Evolutionary conservation across 2,888 invertebrate genomes (phyloP).

Genomic region (Cenopis cana): DNA sequence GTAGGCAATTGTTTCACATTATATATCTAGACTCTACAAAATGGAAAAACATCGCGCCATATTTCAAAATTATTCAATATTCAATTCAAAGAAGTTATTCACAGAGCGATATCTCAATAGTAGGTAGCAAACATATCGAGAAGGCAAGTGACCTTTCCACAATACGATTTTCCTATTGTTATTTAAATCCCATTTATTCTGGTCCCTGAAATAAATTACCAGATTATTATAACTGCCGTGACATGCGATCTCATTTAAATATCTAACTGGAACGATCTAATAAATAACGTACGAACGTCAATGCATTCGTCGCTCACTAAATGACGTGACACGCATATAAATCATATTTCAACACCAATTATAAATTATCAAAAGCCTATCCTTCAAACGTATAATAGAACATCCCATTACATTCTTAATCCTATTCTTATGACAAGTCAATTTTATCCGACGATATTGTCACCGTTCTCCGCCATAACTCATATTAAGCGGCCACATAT

Average conservation of each 20-base stretch:
- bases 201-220: constrained; percentile 64
- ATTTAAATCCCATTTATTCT: constrained; percentile 41
- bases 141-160: constrained; percentile 46
- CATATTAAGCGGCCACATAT: constrained; percentile 74
- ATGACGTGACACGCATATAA: constrained; percentile 69
- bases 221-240: constrained; percentile 60
- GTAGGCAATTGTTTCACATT: no score
- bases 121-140: constrained; percentile 48
- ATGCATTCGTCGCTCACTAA: constrained; percentile 50
- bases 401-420: constrained; percentile 74
- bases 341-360: constrained; percentile 78
- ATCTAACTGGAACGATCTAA: constrained; percentile 57
- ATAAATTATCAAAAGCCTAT: constrained; percentile 72
- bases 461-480: constrained; percentile 72
- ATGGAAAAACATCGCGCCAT: neutral
- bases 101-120: constrained; percentile 43
- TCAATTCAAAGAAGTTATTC: constrained; percentile 11
- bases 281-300: constrained; percentile 60
- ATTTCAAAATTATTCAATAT: neutral
- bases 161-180: constrained; percentile 33
- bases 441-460: constrained; percentile 78
- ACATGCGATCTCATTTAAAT: constrained; percentile 63
- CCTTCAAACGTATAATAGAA: constrained; percentile 67
- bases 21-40: no score
- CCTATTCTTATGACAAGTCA: constrained; percentile 76